Percentiles rank a stretch among this genome's conserved stretches.
These are phyloP conservation scores for Falco columbarius DNA, from an alignment of 2,797 vertebrate species.

Conservation along the genomic window DNA sequence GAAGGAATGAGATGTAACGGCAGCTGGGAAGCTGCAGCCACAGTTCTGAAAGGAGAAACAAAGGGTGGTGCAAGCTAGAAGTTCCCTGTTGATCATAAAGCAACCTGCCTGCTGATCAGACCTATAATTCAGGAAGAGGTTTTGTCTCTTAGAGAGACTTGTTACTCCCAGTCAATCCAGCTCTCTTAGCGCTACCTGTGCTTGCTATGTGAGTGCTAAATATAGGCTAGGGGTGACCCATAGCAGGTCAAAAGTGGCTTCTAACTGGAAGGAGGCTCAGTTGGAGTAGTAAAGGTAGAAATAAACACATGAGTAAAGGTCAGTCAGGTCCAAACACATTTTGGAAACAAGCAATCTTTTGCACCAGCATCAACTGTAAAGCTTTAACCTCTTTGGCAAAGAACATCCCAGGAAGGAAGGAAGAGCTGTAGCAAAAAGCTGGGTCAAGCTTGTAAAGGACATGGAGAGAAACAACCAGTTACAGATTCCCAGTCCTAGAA, in stretches of 20 bases:
- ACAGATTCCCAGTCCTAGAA: not conserved
- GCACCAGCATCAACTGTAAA: accelerated
- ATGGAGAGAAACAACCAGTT: not conserved
- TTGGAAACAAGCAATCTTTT: not conserved
- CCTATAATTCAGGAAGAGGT: not conserved
- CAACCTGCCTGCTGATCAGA: not conserved
- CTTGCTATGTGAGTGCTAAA: not conserved
- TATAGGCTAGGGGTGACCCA: not conserved
- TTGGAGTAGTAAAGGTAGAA: not conserved
- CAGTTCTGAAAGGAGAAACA: not conserved
- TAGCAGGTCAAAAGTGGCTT: not conserved
- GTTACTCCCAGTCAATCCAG: not conserved
- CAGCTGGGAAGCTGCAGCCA: not conserved
- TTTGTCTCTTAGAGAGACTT: not conserved
- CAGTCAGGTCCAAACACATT: not conserved
- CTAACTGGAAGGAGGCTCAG: not conserved
- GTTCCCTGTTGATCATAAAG: not conserved
- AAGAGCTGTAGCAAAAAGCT: not conserved
- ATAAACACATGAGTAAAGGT: not conserved
- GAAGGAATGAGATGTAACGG: not conserved
- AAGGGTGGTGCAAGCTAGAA: not conserved
- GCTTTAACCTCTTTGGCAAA: not conserved
- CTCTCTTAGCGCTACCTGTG: not conserved
- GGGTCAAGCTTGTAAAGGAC: not conserved
- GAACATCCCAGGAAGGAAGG: not conserved